A percentile compares a stretch with the other conserved stretches of the same genome.
Evolutionary conservation across 2,888 invertebrate genomes (phyloP).

Genomic region (Rhopalosiphum nymphaeae): DNA sequence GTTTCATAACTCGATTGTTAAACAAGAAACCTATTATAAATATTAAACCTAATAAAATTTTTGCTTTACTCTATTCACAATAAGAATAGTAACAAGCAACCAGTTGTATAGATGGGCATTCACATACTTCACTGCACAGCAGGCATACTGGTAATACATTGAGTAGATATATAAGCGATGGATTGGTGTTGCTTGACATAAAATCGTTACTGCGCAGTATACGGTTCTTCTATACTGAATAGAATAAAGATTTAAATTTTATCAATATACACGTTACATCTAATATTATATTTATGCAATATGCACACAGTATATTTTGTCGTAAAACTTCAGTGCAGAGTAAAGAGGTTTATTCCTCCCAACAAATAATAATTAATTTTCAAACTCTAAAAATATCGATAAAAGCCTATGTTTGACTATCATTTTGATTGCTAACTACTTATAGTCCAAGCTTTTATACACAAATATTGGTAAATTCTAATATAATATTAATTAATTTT

Average conservation of each 20-base stretch:
- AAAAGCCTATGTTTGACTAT: not conserved
- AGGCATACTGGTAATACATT: not conserved
- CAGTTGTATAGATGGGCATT: not conserved
- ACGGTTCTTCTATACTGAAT: not conserved
- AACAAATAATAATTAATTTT: not conserved
- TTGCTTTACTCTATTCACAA: not conserved
- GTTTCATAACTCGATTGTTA: not conserved
- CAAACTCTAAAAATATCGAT: not conserved
- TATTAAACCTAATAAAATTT: not conserved
- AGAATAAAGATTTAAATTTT: not conserved
- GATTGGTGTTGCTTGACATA: not conserved
- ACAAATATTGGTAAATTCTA: no score
- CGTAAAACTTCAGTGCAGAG: not conserved
- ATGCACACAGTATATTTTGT: not conserved
- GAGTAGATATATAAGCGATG: not conserved
- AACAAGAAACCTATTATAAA: not conserved
- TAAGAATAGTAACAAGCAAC: not conserved
- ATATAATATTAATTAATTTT: no score
- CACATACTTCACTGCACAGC: not conserved
- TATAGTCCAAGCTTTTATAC: no score
- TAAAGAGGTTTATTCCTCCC: no score
- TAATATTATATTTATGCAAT: not conserved
- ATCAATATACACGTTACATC: no score
- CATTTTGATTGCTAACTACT: not conserved
- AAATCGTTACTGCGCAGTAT: not conserved